Evolutionary conservation across 2,797 vertebrate species (phyloP).

Genomic region (Melanogrammus aeglefinus): DNA sequence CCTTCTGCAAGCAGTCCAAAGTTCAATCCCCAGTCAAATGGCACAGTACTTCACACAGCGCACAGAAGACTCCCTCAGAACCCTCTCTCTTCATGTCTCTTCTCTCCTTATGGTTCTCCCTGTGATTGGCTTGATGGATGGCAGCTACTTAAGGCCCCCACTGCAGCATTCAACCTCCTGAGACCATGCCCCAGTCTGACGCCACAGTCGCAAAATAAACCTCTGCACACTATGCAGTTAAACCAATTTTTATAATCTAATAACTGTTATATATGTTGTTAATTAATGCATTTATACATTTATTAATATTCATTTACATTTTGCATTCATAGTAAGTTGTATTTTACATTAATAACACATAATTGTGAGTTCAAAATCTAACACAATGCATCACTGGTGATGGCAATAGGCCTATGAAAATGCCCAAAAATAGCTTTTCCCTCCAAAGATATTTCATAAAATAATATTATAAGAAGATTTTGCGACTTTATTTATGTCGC

Average conservation of each 20-base stretch:
- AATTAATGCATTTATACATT: background rate
- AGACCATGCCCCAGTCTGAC: background rate
- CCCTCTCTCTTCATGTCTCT: background rate
- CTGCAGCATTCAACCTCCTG: background rate
- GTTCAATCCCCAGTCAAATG: background rate
- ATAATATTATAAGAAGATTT: background rate
- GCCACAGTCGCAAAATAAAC: background rate
- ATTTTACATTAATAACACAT: background rate
- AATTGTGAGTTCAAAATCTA: background rate
- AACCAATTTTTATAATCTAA: background rate
- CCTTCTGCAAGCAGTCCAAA: background rate
- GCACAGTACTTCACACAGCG: no score
- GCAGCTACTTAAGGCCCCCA: background rate
- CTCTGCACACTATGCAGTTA: background rate
- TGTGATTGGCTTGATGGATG: background rate
- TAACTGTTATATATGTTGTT: background rate
- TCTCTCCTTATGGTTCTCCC: background rate
- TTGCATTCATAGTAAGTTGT: background rate
- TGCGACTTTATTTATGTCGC: background rate
- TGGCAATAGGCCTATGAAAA: background rate
- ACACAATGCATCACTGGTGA: background rate
- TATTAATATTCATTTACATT: background rate
- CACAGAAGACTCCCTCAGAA: no score
- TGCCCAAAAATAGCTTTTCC: background rate
- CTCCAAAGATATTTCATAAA: background rate